Conservation (phyloP, 1,140 invertebrate genomes). For the Drosophila yakuba region DNA sequence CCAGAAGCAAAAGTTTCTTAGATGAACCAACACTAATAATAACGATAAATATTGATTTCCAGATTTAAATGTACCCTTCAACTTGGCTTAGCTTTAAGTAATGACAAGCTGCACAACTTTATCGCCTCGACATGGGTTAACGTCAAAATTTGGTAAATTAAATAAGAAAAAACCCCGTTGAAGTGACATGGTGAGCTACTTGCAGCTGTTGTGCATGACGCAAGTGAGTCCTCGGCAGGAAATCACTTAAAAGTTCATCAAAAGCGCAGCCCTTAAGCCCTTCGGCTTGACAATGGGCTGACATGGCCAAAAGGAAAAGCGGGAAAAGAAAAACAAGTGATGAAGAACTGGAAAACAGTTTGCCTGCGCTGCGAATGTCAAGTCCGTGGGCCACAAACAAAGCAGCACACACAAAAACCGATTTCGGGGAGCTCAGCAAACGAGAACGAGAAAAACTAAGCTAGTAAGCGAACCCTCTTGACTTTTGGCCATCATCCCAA, state of each 20-base stretch:
- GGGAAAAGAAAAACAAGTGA: slow-evolving; percentile 22
- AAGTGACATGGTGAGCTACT: slow-evolving; percentile 13
- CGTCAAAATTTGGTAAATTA: slow-evolving; percentile 9
- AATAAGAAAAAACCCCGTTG: slow-evolving; percentile 7
- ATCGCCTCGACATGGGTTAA: background rate
- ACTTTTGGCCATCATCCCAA: slow-evolving; percentile 2
- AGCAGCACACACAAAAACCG: slow-evolving; percentile 9
- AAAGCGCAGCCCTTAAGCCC: slow-evolving; percentile 51
- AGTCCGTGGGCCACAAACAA: slow-evolving; percentile 29
- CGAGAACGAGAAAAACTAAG: slow-evolving; percentile 17
- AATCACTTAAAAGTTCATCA: slow-evolving; percentile 78
- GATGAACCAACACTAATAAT: too few species aligned
- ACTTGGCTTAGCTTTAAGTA: background rate
- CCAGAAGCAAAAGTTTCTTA: too few species aligned
- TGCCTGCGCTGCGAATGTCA: slow-evolving; percentile 38
- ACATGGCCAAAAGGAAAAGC: slow-evolving; percentile 22
- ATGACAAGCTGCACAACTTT: background rate
- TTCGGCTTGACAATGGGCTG: slow-evolving; percentile 48
- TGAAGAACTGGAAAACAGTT: slow-evolving; percentile 37
- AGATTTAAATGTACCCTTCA: too few species aligned
- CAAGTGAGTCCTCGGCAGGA: slow-evolving; percentile 37
- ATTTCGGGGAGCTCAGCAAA: slow-evolving; percentile 21
- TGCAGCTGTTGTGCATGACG: slow-evolving; percentile 25
- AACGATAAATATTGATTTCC: too few species aligned
- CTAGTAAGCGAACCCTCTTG: slow-evolving; percentile 32